A percentile compares a stretch with the other conserved stretches of the same genome.
Conservation (phyloP, 2,888 invertebrate genomes). For the Cheilosia urbana region DNA sequence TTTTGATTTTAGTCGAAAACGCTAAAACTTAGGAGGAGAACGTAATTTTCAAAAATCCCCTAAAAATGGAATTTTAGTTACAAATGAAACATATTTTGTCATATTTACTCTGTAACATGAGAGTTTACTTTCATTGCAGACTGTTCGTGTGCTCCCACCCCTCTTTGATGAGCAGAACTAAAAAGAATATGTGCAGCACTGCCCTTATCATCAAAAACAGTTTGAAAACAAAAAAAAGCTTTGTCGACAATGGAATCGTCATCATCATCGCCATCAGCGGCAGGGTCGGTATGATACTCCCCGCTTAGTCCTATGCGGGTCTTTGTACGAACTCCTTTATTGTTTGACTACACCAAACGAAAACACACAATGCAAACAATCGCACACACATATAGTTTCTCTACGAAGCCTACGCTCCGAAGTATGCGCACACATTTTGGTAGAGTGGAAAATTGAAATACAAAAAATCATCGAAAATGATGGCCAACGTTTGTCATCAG, state of each 20-base stretch:
- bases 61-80: too few species aligned
- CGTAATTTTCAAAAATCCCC: too few species aligned
- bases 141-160: constrained; percentile 6
- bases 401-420: neutral
- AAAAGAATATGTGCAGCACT: neutral
- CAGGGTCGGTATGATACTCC: constrained; percentile 6
- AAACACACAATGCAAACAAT: constrained; percentile 25
- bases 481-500: constrained; percentile 34
- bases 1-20: too few species aligned
- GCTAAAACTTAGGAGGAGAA: too few species aligned
- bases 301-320: constrained; percentile 17
- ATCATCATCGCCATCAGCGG: constrained; percentile 54
- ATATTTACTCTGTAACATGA: neutral
- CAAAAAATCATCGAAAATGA: constrained; percentile 31
- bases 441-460: constrained; percentile 48
- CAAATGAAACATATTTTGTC: too few species aligned
- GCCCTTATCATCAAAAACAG: constrained; percentile 2
- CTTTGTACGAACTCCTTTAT: constrained; percentile 35
- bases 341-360: constrained; percentile 66
- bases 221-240: constrained; percentile 23
- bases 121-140: neutral
- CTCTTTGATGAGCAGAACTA: neutral
- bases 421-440: neutral
- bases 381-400: neutral
- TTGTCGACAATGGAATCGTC: constrained; percentile 54